Evolutionary conservation across 2,888 invertebrate species (phyloP), one percentile per base, ranked within the genome.

Genomic region (Bimastos eiseni): DNA sequence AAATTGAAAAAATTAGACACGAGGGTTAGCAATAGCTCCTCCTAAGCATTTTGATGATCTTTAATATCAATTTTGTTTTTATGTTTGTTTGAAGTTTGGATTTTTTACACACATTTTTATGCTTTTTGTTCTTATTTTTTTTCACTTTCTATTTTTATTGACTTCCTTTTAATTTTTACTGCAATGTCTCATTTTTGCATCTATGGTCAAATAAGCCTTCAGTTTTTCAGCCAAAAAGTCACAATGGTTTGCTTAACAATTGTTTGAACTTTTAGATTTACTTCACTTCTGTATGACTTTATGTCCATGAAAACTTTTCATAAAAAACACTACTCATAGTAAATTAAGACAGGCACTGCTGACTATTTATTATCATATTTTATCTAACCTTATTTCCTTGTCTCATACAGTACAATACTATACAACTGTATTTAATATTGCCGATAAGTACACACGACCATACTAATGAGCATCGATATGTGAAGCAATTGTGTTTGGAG

Each of bases 1-100:
- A 94, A 38, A 93, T 93, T 19, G 94, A 94, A 90, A 94, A 93
- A 91, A 92, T 94, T 30, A 93, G 92, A 91, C 92, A 94, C 33
- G 94, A 94, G 93, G 55, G 90, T 90, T n/a, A 90, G 55, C 38
- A 41, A 24, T 15, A 6, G 33, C 30, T 19, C 3, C 19, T 70
- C 30, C 6, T 30, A 30, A 55, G 8, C 70, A 70, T 70, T 70
- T n/a, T 70, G 44, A 30, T 6, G 24, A 30, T 55, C 55, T 30
- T 24, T 55, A 55, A 55, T 8, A 8, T 70, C n/a, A 70, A 1
- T 49, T 70, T 70, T n/a, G 30, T n/a, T n/a, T 24, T 70, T 70
- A 8, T 70, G 30, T 70, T 70, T 70, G 0, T 70, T 70, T 24
- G 24, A 5, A 49, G 21, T 49, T 70, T 21, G 8, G 70, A 11